Conservation (phyloP, 2,113 vertebrate species). For the Perca fluviatilis region DNA sequence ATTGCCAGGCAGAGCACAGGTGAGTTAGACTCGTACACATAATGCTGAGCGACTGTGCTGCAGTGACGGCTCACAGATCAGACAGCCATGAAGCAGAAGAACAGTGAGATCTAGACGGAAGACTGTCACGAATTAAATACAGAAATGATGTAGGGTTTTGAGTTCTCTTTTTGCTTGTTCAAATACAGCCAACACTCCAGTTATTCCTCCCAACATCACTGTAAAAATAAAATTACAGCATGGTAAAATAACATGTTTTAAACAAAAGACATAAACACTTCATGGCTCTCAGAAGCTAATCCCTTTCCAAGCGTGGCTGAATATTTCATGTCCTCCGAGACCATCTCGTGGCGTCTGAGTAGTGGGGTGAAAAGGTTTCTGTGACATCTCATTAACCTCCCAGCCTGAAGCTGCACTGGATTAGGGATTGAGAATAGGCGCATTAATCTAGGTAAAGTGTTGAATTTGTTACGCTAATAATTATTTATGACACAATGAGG, state of each 20-base stretch:
- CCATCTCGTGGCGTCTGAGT: neutral
- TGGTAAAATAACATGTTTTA: neutral
- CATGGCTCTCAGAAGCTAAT: neutral
- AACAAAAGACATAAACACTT: neutral
- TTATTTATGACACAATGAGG: neutral
- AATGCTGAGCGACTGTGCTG: conserved; percentile 3
- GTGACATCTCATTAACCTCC: conserved; percentile 51
- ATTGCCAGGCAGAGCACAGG: conserved; percentile 15
- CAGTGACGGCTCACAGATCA: neutral
- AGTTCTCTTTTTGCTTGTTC: neutral
- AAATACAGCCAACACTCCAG: neutral
- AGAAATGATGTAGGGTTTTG: neutral
- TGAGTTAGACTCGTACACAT: neutral
- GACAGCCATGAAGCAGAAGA: neutral
- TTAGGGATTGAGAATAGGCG: neutral
- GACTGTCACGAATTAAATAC: neutral
- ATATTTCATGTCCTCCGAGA: neutral
- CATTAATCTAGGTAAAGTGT: neutral
- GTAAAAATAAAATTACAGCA: neutral
- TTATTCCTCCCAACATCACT: no score
- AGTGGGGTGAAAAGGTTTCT: neutral
- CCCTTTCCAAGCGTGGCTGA: neutral
- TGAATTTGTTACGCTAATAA: neutral
- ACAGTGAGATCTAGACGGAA: no score
- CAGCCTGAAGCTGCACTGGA: conserved; percentile 8